Percentiles rank a stretch among this genome's conserved stretches.
These are phyloP conservation scores for Tylochromis polylepis DNA, from an alignment of 2,113 vertebrate species.

Conservation along the genomic window DNA sequence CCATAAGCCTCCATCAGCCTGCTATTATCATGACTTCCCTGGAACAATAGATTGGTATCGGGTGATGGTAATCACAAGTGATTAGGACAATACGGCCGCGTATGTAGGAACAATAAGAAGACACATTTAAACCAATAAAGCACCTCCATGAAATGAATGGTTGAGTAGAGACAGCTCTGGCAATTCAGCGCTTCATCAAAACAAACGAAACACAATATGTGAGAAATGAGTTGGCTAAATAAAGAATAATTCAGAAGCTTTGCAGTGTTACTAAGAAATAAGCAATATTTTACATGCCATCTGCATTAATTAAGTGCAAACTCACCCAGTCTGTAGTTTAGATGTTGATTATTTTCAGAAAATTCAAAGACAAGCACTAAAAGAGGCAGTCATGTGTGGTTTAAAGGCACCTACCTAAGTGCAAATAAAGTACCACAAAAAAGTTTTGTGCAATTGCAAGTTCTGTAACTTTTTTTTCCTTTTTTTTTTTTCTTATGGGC, in stretches of 20 bases:
- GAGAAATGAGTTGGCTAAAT: background rate
- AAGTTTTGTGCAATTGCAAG: background rate
- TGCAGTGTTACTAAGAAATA: background rate
- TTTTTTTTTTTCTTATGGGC: slow-evolving; percentile 9
- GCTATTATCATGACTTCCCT: slow-evolving; percentile 62
- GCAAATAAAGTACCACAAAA: slow-evolving; percentile 10
- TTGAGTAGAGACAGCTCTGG: slow-evolving; percentile 8
- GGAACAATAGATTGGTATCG: slow-evolving; percentile 64
- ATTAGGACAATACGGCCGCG: slow-evolving; percentile 64
- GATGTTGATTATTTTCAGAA: background rate
- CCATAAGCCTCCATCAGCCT: slow-evolving; percentile 47
- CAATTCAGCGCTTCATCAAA: slow-evolving; percentile 33
- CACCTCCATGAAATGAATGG: slow-evolving; percentile 23
- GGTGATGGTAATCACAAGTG: slow-evolving; percentile 72
- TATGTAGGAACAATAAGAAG: slow-evolving; percentile 65
- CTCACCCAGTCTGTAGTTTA: background rate
- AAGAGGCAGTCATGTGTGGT: background rate
- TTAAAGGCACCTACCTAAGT: background rate
- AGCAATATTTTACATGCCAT: background rate
- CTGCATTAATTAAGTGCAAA: background rate
- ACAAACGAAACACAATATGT: slow-evolving; percentile 30
- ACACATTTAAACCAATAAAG: slow-evolving; percentile 67
- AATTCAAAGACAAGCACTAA: background rate
- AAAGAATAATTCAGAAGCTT: background rate
- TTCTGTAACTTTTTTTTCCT: background rate